Conservation (phyloP, 64 coral and sea anemone species). For the Actinia tenebrosa region DNA sequence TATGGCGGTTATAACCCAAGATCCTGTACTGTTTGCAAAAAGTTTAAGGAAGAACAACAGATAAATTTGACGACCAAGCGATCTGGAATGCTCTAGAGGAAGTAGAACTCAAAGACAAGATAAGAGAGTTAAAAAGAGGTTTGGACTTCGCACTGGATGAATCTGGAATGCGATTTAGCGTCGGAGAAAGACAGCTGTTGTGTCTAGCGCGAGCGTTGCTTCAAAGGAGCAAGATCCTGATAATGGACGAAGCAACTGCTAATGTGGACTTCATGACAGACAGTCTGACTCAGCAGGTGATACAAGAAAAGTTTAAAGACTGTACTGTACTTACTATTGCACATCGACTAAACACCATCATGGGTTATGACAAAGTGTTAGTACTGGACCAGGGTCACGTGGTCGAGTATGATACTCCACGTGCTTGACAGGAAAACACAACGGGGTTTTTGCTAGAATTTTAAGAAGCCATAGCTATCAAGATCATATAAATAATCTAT, state of each 20-base stretch:
- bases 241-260: constrained; percentile 40
- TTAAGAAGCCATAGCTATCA: too few relatives aligned
- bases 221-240: constrained; percentile 29
- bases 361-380: constrained; percentile 2
- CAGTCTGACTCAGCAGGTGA: not conserved
- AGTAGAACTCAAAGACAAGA: constrained; percentile 25
- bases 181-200: constrained; percentile 47
- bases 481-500: too few relatives aligned
- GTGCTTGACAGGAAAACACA: not conserved
- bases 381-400: not conserved
- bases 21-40: not conserved
- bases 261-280: not conserved
- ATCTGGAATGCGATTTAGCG: constrained; percentile 25
- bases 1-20: constrained; percentile 14
- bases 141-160: constrained; percentile 29
- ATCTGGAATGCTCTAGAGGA: constrained; percentile 29
- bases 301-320: not conserved
- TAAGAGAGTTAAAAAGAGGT: constrained; percentile 11
- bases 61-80: constrained; percentile 16
- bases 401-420: not conserved
- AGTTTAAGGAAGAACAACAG: not conserved
- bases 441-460: too few relatives aligned
- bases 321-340: not conserved
- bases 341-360: not conserved
- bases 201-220: constrained; percentile 15